Evolutionary conservation across 2,797 vertebrate species (phyloP), one percentile per base, ranked within the genome.

Genomic region (Gymnoscopelus microlampas): DNA sequence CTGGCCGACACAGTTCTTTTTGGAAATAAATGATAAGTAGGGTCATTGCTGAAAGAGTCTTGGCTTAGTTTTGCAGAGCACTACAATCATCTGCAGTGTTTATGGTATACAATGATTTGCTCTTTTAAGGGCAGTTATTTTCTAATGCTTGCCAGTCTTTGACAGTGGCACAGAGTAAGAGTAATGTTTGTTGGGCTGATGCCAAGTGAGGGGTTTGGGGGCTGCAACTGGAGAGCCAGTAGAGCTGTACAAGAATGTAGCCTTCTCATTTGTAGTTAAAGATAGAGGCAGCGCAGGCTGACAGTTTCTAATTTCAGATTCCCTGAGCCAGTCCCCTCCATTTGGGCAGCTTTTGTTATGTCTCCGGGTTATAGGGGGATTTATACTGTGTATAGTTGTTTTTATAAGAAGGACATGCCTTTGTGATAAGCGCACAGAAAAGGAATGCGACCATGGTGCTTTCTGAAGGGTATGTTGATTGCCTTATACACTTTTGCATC

Each of bases 191-290:
- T 79, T 89, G 86, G 87, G 78, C 68, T 57, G 63, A 70, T 76
- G 89, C 91, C 90, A 82, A 80, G 75, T 79, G 85, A 74, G 82
- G 84, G 79, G 73, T 85, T 86, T 82, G 85, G 79, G 81, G 74
- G 89, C 86, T 94, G 94, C 91, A 94, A 96, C 95, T 95, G 94
- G 96, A 94, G 87, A 95, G 94, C 93, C 90, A 89, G 94, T 90
- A 91, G 93, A 95, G 95, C 96, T 90, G 89, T 79, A 79, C 89
- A 96, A 95, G 97, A 98, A 99, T 98, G 96, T 94, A 95, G 95
- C 94, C 93, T 89, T 95, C 95, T 95, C 94, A 91, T 95, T 96
- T 94, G 93, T 95, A 94, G 97, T 97, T 98, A 98, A 98, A 99
- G 96, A 98, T 98, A 99, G 97, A 95, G 92, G 74, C 94, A 84